Evolutionary conservation across 2,888 invertebrate species (phyloP).

Genomic region (Entomobrya proxima): DNA sequence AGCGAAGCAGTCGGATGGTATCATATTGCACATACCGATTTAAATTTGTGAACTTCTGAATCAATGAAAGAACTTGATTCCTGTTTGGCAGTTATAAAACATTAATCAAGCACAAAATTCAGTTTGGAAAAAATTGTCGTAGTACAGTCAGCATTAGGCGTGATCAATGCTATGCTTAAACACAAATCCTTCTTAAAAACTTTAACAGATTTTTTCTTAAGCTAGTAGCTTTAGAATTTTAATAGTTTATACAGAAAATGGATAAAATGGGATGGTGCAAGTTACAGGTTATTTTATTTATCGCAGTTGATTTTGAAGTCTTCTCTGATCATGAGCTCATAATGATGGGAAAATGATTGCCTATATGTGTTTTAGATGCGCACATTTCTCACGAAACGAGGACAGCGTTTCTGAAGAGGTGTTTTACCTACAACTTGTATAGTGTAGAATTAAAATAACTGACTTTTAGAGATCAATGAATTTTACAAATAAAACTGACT

Average conservation of each 20-base stretch:
- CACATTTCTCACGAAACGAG: slow-evolving; percentile 68
- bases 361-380: slow-evolving; percentile 19
- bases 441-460: slow-evolving; percentile 12
- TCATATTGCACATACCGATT: no score
- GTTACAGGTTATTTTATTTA: not conserved
- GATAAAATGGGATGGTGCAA: slow-evolving; percentile 11
- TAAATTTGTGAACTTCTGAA: no score
- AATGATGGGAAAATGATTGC: slow-evolving; percentile 20
- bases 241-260: no score
- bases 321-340: not conserved
- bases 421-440: not conserved
- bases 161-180: not conserved
- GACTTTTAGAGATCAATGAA: slow-evolving; percentile 33
- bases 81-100: no score
- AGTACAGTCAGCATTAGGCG: no score
- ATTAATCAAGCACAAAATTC: no score
- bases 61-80: no score
- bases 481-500: not conserved
- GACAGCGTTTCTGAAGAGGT: slow-evolving; percentile 4
- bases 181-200: not conserved
- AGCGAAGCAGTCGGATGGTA: no score
- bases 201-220: not conserved
- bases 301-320: not conserved
- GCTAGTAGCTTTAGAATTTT: not conserved
- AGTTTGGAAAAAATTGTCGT: no score